These are phyloP conservation scores for Sebastes kiyomatsui DNA, from an alignment of 2,797 vertebrate genomes.

Conservation along the genomic window DNA sequence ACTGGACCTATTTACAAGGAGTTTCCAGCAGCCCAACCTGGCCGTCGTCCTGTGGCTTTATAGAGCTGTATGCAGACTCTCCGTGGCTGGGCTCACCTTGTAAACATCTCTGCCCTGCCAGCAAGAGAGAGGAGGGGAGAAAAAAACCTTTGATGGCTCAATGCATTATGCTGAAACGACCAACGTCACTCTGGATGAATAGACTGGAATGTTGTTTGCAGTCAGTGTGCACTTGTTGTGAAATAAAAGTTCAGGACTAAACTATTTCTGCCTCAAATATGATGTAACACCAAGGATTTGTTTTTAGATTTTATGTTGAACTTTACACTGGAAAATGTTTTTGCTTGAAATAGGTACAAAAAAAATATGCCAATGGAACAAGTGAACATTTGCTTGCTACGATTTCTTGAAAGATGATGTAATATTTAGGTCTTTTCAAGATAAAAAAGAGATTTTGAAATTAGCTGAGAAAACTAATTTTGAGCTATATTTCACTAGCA, in stretches of 20 bases:
- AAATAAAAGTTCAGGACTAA: not conserved
- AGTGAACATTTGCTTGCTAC: too few species aligned
- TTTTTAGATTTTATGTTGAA: not conserved
- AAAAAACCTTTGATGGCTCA: conserved; percentile 22
- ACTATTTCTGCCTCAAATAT: not conserved
- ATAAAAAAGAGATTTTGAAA: too few species aligned
- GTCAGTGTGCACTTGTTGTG: conserved; percentile 9
- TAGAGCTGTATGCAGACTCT: conserved; percentile 37
- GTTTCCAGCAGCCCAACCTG: conserved; percentile 57
- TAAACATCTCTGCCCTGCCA: conserved; percentile 61
- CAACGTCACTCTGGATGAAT: conserved; percentile 18
- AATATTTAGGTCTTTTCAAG: too few species aligned
- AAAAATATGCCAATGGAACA: too few species aligned
- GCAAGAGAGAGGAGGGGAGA: conserved; percentile 7
- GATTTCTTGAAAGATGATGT: too few species aligned
- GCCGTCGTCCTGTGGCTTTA: conserved; percentile 58
- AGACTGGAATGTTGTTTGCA: conserved; percentile 41
- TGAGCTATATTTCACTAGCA: too few species aligned
- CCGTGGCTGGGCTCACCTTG: conserved; percentile 58
- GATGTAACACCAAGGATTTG: not conserved
- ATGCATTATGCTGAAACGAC: conserved; percentile 9
- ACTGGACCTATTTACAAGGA: conserved; percentile 62
- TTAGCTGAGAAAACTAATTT: too few species aligned
- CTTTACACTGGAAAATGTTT: too few species aligned
- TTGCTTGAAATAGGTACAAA: too few species aligned